Evolutionary conservation across 1,140 invertebrate genomes (phyloP), one percentile per base, ranked within the genome.

Genomic region (Drosophila rufa): DNA sequence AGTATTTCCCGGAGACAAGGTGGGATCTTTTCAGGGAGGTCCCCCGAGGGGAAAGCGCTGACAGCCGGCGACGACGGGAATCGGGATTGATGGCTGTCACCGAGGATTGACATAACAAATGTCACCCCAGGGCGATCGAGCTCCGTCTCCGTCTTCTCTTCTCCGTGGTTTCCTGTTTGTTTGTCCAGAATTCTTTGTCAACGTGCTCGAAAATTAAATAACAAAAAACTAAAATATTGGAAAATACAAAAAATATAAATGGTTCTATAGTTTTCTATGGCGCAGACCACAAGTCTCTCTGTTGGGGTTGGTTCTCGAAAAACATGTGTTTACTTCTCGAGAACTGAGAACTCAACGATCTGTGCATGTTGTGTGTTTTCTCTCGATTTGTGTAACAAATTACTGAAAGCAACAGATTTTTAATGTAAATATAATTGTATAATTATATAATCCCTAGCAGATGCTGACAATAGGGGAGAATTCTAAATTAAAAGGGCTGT

Each of bases 361-460:
- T 70, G 1, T 56, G 47, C n/a, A 45, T 68, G 64, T 70, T 70
- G 48, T 68, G 48, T 33, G 33, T 58, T 45, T 59, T 59, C 22
- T 51, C 38, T 87, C 33, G 43, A 50, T 68, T 71, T 73, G 43
- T 69, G 48, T 64, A 75, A 89, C 65, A 89, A 80, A 83, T 80
- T 83, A 80, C 76, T 48, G 30, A 89, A 75, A 75, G 73, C 73
- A 79, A 90, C 84, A 89, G 81, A 89, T 84, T 89, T 89, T 90
- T 90, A 89, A 89, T 89, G 80, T 89, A 81, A 75, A 89, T 89
- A 90, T 90, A 90, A 90, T 90, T 89, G 84, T 89, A 79, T 89
- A 89, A 90, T 89, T 89, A 78, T 73, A 89, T 89, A 89, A 89
- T 89, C 85, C 62, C 46, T 46, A 60, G 74, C 85, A 89, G 68